Base-by-base conservation (phyloP, 1,140 invertebrate species). In the Rhopalosiphum maidis region DNA sequence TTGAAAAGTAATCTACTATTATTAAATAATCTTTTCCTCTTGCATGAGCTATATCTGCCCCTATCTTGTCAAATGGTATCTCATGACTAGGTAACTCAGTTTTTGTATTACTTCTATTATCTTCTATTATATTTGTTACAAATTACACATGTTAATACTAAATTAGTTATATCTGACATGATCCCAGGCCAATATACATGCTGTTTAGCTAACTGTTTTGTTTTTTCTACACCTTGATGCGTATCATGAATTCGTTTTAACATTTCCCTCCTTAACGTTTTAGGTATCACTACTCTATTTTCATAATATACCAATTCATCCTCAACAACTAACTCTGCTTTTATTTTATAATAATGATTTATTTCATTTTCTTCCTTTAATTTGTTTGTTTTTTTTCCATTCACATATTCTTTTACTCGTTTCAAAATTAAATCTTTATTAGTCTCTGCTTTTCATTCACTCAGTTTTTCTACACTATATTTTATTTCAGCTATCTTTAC, bases 301-400 rank as follows among this genome's bases (percentile, higher is more conserved):
- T 35, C 46, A 88, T n/a, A 88, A 22, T 88, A 88, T 21, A 88
- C 86, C 15, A 51, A 15, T n/a, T n/a, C 86, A n/a, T 88, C n/a
- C 2, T 88, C 86, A 30, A 88, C 35, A 2, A n/a, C 8, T 25
- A 48, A 15, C 3, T 48, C 86, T n/a, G 8, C 0, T 48, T 8
- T 88, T 15, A 88, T 88, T 48, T 88, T 88, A 88, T 11, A 88
- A 51, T 18, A 88, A n/a, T 88, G 43, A 88, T 51, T 88, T 0
- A 88, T 88, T n/a, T 88, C 86, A 88, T 35, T 51, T 5, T 30
- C 86, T 15, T 88, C 43, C n/a, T 88, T 88, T 88, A 88, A 4
- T n/a, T 88, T 51, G 0, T 51, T 88, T 30, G 86, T 43, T 46
- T 46, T 51, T 48, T n/a, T n/a, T n/a, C 86, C 43, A 43, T 88